These are phyloP conservation scores for Xerus rutilus DNA, from an alignment of 2,797 vertebrate species.

Conservation along the genomic window DNA sequence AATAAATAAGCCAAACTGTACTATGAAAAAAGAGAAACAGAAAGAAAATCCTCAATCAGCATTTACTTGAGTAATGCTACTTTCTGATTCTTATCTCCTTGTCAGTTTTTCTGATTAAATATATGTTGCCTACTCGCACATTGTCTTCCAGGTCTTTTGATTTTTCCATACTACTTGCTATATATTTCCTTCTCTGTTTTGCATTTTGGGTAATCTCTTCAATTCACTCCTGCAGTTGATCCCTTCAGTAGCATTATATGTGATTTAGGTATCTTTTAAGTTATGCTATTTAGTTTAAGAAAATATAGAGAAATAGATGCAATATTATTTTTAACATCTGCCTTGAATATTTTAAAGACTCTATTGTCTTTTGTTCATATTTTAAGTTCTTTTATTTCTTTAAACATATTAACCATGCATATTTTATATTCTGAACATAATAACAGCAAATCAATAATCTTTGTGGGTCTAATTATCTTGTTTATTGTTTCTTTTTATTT, in stretches of 20 bases:
- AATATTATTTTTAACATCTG: neutral
- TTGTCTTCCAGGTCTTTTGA: neutral
- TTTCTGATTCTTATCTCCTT: slow-evolving; percentile 14
- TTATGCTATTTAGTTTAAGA: neutral
- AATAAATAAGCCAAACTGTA: too few species aligned
- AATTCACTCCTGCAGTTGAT: neutral
- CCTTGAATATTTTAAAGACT: neutral
- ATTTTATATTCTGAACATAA: slow-evolving; percentile 23
- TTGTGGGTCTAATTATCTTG: slow-evolving; percentile 11
- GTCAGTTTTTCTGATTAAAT: neutral
- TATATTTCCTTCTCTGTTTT: neutral
- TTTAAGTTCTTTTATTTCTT: slow-evolving; percentile 2
- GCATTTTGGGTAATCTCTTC: neutral
- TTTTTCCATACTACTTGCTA: neutral
- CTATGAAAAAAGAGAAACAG: too few species aligned
- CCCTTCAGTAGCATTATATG: neutral
- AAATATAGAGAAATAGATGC: neutral
- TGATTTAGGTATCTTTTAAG: neutral
- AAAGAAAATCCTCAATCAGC: neutral
- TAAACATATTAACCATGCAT: neutral
- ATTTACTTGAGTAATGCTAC: neutral
- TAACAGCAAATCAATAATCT: neutral
- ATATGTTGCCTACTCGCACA: neutral
- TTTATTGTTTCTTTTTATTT: slow-evolving; percentile 25
- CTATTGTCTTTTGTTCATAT: neutral